Evolutionary conservation across 2,888 invertebrate species (phyloP), one percentile per base, ranked within the genome.

Genomic region (Hartigia nigra): DNA sequence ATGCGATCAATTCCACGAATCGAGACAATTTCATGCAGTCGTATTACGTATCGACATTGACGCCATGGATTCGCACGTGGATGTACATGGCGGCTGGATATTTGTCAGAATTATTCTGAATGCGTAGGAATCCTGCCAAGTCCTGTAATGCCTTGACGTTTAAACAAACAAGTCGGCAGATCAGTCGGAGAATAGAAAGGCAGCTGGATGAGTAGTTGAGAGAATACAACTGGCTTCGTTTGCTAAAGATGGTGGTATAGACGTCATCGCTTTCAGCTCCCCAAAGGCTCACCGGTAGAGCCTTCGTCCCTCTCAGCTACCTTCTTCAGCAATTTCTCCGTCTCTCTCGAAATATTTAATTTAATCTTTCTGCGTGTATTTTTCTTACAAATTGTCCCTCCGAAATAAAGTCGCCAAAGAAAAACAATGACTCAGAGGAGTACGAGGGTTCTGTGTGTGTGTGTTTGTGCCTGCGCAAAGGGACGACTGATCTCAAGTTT

Each of bases 261-360:
- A 23, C 23, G 39, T 5, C 39, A 55, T 23, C 23, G 39, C 0
- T 55, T 55, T 55, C 23, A 23, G 39, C 23, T 55, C 23, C 23
- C 39, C 39, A 55, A 55, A 23, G 23, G 1, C 23, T 23, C 39
- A 55, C 39, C 39, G 39, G n/a, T n/a, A 55, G 5, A 4, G 39
- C 23, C 23, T 55, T 9, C 39, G 1, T 9, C 23, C 39, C 39
- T 14, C 23, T 23, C 5, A 23, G 39, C 39, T 23, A n/a, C 39
- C 14, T 14, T 5, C 9, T 55, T 9, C 0, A 5, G 1, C 39
- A 14, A 2, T 5, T 23, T 14, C 14, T 14, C 39, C 39, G 14
- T 39, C 39, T 31, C 34, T 34, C 4, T 72, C 72, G 72, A 72
- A 72, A 72, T 72, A 72, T 34, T 72, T 72, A 72, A 72, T 72